Evolutionary conservation across 1,140 invertebrate species (phyloP).

Genomic region (Chrysopa pallens): DNA sequence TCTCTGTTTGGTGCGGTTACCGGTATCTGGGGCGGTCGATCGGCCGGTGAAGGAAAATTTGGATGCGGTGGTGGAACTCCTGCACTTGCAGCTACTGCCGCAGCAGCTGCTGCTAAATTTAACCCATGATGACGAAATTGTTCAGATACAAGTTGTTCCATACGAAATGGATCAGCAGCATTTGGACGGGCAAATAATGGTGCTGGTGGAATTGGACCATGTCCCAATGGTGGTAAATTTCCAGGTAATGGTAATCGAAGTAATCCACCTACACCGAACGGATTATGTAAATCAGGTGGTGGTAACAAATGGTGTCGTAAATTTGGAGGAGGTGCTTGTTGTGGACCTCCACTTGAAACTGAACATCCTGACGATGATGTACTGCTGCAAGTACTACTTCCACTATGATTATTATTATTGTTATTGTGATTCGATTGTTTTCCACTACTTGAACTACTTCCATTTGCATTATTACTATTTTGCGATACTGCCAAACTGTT

Average conservation of each 20-base stretch:
- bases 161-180: slow-evolving; percentile 56
- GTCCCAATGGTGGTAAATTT: slow-evolving; percentile 33
- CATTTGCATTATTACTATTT: slow-evolving; percentile 12
- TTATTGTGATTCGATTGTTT: slow-evolving; percentile 14
- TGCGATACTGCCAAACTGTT: no score
- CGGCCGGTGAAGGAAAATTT: slow-evolving; percentile 32
- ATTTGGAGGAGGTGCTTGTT: slow-evolving; percentile 27
- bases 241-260: slow-evolving; percentile 42
- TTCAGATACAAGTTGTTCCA: slow-evolving; percentile 64
- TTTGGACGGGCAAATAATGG: slow-evolving; percentile 50
- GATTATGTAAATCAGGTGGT: slow-evolving; percentile 43
- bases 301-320: slow-evolving; percentile 41
- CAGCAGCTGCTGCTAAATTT: slow-evolving; percentile 43
- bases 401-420: slow-evolving; percentile 23
- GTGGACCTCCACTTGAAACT: slow-evolving; percentile 24
- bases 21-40: slow-evolving; percentile 34
- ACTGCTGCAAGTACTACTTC: slow-evolving; percentile 32
- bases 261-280: slow-evolving; percentile 44
- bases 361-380: slow-evolving; percentile 35
- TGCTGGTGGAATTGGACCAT: slow-evolving; percentile 38
- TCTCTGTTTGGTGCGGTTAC: slow-evolving; percentile 26
- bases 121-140: slow-evolving; percentile 57
- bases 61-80: slow-evolving; percentile 26
- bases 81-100: slow-evolving; percentile 35
- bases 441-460: slow-evolving; percentile 21